These are phyloP conservation scores for Drosophila monieri DNA, from an alignment of 2,888 invertebrate species.

Conservation along the genomic window DNA sequence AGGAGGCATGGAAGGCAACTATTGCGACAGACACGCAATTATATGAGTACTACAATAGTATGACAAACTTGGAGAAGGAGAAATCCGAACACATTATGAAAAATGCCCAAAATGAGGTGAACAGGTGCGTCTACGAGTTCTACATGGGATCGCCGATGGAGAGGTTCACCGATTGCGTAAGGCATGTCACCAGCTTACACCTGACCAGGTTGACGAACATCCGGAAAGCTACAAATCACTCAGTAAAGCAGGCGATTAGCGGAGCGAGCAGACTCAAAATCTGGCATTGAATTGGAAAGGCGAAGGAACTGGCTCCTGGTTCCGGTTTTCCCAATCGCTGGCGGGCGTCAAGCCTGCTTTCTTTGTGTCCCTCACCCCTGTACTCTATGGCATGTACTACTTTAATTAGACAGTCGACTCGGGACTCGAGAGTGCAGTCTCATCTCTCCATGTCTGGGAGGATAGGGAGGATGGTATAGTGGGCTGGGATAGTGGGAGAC, in stretches of 20 bases:
- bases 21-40: background rate
- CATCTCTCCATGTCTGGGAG: conserved; percentile 6
- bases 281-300: conserved; percentile 11
- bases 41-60: background rate
- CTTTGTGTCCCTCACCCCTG: background rate
- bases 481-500: background rate
- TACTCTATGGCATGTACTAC: conserved; percentile 40
- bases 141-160: background rate
- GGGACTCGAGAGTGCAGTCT: conserved; percentile 12
- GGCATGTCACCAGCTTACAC: background rate
- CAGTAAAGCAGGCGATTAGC: background rate
- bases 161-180: conserved; percentile 4
- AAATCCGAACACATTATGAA: background rate
- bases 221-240: background rate
- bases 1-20: background rate
- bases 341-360: conserved; percentile 35
- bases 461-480: background rate
- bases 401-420: conserved; percentile 60
- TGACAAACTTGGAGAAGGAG: background rate
- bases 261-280: conserved; percentile 18
- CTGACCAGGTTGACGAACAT: background rate
- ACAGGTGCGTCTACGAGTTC: background rate
- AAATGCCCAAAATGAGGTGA: background rate
- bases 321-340: conserved; percentile 33
- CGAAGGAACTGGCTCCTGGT: conserved; percentile 6